Base-by-base conservation (phyloP, 2,113 vertebrate genomes). In the Urocolius indicus region DNA sequence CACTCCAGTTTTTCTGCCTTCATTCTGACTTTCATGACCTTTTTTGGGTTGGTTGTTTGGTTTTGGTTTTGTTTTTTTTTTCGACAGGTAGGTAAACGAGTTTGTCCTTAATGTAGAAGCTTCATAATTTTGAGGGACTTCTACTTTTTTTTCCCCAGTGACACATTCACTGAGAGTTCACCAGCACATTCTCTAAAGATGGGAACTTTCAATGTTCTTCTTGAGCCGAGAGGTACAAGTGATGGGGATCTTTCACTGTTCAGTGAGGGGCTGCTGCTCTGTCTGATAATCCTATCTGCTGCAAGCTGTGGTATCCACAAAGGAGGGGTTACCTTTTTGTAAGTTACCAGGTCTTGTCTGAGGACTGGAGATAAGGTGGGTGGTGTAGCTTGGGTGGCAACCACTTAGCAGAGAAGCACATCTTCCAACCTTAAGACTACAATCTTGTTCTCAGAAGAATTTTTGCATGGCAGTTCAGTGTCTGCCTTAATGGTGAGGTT, bases 301-400 rank as follows among this genome's bases (percentile, higher is more conserved):
- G 8, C 46, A 69, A 84, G 38, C 75, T 75, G 41, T 75, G 26
- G 34, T 71, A 27, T 54, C 76, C 43, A 87, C 46, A 67, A 75
- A 84, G 78, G 91, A 90, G 71, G 51, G n/a, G 46, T 54, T 71
- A 54, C 43, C 32, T 76, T 86, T 96, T 41, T 91, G 73, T 89
- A 77, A 69, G 27, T 23, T 91, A 59, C 63, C 43, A 59, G 74
- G 24, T 67, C 65, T 41, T 81, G 62, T 29, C 89, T 97, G 96
- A 88, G 62, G 43, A 59, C 19, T 43, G 29, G 34, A 89, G 97
- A 97, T 97, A 96, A 96, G 80, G 54, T 61, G 89, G 83, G 95
- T 86, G 92, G 82, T 87, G 65, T 6, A 90, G 41, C 57, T 74
- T 2, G 12, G 57, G 55, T 71, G 79, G 63, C 78, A 88, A 32